Percentiles rank a stretch among this genome's conserved stretches.
Conservation (phyloP, 2,888 invertebrate species). For the Acleris cristana region DNA sequence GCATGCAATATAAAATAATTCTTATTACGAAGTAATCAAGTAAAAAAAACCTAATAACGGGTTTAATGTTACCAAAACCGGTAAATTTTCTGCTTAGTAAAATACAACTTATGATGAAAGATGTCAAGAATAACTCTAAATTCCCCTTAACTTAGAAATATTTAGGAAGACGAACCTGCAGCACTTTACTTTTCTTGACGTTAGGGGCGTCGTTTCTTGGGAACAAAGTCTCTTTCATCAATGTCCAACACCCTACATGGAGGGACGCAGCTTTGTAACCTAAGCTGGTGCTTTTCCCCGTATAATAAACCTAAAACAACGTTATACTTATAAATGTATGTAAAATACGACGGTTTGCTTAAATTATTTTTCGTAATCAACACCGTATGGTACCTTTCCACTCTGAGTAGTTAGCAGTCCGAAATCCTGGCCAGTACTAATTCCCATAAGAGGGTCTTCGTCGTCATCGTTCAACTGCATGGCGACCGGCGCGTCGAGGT, state of each 20-base stretch:
- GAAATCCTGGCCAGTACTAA: conserved; percentile 96
- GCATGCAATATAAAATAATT: too few species aligned
- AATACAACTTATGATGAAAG: too few species aligned
- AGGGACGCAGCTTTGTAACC: conserved; percentile 89
- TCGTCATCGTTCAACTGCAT: conserved; percentile 84
- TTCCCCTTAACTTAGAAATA: neutral
- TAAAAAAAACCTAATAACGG: too few species aligned
- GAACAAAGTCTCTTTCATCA: conserved; percentile 80
- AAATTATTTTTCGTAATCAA: neutral
- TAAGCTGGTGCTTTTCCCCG: conserved; percentile 93
- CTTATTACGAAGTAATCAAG: too few species aligned
- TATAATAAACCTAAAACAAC: conserved; percentile 87
- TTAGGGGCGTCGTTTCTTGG: conserved; percentile 67
- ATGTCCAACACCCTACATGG: conserved; percentile 85
- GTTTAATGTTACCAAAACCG: too few species aligned
- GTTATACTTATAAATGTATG: neutral
- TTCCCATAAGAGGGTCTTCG: conserved; percentile 91
- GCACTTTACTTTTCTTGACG: conserved; percentile 66
- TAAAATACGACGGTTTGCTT: neutral
- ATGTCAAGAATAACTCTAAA: too few species aligned
- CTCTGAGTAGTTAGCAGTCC: conserved; percentile 91
- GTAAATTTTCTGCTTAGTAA: too few species aligned
- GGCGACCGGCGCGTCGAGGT: conserved; percentile 79
- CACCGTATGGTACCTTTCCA: conserved; percentile 86
- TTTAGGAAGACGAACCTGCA: conserved; percentile 56